A percentile compares a stretch with the other conserved stretches of the same genome.
phyloP scores from a whole-genome alignment of 2,797 vertebrate genomes.

The Myotis pilosus region DNA sequence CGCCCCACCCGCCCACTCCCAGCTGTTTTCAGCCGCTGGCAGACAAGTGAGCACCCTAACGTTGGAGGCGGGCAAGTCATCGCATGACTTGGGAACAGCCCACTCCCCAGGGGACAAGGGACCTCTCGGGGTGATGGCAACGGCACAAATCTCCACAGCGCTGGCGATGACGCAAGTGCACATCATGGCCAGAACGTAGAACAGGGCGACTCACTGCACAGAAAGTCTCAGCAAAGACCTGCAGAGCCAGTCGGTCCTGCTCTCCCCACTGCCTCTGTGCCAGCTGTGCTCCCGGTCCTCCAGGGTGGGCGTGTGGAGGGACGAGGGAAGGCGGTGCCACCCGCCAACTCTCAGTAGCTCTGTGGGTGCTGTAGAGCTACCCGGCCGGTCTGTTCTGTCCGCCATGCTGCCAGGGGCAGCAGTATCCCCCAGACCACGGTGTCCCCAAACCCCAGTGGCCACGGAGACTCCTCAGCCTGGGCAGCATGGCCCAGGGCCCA shows the following conservation, averaged over 20 bases:
- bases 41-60: not conserved
- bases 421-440: not conserved
- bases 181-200: not conserved
- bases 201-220: not conserved
- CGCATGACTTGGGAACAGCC: not conserved
- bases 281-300: not conserved
- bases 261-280: not conserved
- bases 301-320: too few species aligned
- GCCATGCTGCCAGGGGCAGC: not conserved
- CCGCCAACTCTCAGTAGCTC: accelerated
- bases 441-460: not conserved
- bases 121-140: not conserved
- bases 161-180: not conserved
- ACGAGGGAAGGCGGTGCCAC: not conserved
- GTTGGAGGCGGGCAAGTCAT: not conserved
- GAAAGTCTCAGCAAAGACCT: not conserved
- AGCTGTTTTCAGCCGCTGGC: not conserved
- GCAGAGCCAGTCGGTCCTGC: not conserved
- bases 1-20: too few species aligned
- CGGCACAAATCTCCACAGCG: not conserved
- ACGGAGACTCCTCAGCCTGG: not conserved
- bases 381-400: not conserved
- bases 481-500: too few species aligned
- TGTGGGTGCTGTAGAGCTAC: not conserved
- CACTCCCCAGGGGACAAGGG: not conserved